Evolutionary conservation across 23 tunicate species (phyloP).

Genomic region (Phallusia fumigata): DNA sequence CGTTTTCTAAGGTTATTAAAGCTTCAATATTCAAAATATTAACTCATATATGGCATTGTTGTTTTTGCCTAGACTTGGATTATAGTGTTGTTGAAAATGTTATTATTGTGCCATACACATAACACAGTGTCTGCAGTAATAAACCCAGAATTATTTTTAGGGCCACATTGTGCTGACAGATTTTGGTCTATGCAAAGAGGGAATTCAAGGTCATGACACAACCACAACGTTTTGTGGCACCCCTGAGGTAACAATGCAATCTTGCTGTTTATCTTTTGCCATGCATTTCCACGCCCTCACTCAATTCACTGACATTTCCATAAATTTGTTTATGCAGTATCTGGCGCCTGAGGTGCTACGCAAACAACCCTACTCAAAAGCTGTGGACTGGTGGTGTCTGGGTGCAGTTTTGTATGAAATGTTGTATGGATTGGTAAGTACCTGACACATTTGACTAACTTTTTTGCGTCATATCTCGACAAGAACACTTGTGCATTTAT

Average conservation of each 20-base stretch:
- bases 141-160: slow-evolving; percentile 5
- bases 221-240: slow-evolving; percentile 98
- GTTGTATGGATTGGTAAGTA: slow-evolving; percentile 93
- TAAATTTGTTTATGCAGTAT: slow-evolving; percentile 50
- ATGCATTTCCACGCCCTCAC: too few relatives aligned
- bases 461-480: too few relatives aligned
- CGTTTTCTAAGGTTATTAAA: too few relatives aligned
- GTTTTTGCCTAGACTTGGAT: background rate
- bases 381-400: slow-evolving; percentile 99
- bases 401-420: slow-evolving; percentile 97
- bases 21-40: background rate
- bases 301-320: background rate
- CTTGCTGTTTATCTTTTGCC: background rate
- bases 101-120: too few relatives aligned
- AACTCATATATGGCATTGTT: background rate
- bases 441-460: too few relatives aligned
- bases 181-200: slow-evolving; percentile 91
- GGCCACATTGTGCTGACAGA: slow-evolving; percentile 93
- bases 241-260: slow-evolving; percentile 60
- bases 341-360: slow-evolving; percentile 93
- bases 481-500: too few relatives aligned
- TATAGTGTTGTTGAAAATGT: background rate
- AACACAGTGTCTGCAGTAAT: background rate
- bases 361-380: slow-evolving; percentile 92
- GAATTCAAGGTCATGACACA: slow-evolving; percentile 72